Evolutionary conservation across 2,888 invertebrate species (phyloP), one percentile per base, ranked within the genome.

Genomic region (Drosophila bunnanda): DNA sequence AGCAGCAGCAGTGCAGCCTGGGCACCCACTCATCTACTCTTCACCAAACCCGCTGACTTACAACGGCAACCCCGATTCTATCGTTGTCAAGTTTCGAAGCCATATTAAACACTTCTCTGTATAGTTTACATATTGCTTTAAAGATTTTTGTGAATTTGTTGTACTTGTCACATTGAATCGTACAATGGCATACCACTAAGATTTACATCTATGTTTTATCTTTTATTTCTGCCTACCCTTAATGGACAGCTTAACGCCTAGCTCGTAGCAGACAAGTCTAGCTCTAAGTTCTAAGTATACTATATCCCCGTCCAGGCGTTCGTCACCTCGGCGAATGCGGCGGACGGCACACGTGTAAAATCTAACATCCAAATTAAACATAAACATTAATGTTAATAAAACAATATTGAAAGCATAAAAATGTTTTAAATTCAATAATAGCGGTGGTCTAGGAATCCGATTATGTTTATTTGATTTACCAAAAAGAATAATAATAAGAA

Each of bases 321-420:
- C 52, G 67, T 57, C 68, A 39, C 13, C 9, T 28, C 15, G 46
- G 58, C 62, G 79, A 84, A 84, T 60, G 54, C 32, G 54, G 13
- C 22, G 50, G 50, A 44, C 55, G 75, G 58, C 56, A 62, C 66
- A 69, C 68, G 68, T 83, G 88, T 88, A 83, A 88, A 82, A 79
- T 88, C 71, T 78, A 76, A 76, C 82, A 78, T 76, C 78, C 78
- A 86, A 88, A 85, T 80, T 78, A 82, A 72, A 73, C 44, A 50
- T 41, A 56, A 64, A 70, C 46, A 50, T 76, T 82, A 79, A 88
- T 82, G 83, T 85, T 86, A 82, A 88, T 88, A 88, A 82, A 88
- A 67, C 52, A 55, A 67, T 79, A 82, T 73, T 82, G 65, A 82
- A 72, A 77, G 53, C 81, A 75, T 69, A 59, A 0, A 55, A 7